Conservation (phyloP, 1,140 invertebrate species). For the Pseudachorutes palmiensis region DNA sequence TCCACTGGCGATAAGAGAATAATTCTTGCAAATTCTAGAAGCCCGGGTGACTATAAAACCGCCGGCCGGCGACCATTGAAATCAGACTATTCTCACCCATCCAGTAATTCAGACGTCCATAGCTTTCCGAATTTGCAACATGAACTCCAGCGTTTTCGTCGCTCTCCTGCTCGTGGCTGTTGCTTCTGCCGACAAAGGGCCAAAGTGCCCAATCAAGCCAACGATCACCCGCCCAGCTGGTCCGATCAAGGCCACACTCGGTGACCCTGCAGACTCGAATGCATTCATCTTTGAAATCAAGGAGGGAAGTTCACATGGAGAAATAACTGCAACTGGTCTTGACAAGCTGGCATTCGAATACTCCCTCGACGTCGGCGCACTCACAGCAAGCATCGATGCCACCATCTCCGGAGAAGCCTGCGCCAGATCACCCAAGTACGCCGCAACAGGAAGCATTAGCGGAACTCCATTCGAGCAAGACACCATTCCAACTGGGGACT, state of each 20-base stretch:
- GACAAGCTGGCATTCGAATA: neutral
- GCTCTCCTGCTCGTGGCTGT: neutral
- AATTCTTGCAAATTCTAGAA: too few species aligned
- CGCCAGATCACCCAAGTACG: neutral
- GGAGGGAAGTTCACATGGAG: neutral
- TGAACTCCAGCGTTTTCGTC: neutral
- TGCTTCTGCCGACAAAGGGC: neutral
- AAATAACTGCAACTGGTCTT: neutral
- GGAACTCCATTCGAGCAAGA: neutral
- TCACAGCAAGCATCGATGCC: neutral
- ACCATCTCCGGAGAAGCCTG: neutral
- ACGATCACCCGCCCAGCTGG: neutral
- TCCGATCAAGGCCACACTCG: neutral
- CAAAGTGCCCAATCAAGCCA: neutral
- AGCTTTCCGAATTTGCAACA: too few species aligned
- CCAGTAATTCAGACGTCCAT: too few species aligned
- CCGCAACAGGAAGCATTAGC: neutral
- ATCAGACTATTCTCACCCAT: too few species aligned
- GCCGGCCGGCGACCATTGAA: too few species aligned
- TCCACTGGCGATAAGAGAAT: too few species aligned
- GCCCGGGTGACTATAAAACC: too few species aligned
- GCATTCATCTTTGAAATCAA: neutral
- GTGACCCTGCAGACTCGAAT: neutral
- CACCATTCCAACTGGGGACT: neutral
- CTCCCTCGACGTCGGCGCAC: neutral